A percentile compares a stretch with the other conserved stretches of the same genome.
Conservation (phyloP, 2,888 invertebrate genomes). For the Hermaeophaga mercurialis region DNA sequence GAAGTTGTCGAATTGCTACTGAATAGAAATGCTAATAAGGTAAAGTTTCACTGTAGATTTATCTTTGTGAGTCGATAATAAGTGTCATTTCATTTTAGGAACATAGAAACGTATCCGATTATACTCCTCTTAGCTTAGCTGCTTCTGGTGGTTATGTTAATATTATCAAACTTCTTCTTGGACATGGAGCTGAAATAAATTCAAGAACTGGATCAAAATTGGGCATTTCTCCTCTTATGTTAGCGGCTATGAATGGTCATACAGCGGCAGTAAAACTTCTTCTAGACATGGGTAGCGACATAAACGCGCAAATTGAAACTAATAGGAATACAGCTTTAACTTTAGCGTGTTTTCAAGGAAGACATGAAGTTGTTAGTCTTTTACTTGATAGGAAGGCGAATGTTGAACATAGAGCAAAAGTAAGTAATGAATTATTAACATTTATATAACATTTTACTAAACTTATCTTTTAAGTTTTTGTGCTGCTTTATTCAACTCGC, state of each 20-base stretch:
- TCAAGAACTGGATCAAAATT: constrained; percentile 95
- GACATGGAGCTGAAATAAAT: constrained; percentile 97
- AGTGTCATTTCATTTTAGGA: constrained; percentile 65
- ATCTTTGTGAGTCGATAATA: too few relatives aligned
- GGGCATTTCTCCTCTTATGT: constrained; percentile 98
- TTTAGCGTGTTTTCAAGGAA: constrained; percentile 98
- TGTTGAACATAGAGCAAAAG: constrained; percentile 91
- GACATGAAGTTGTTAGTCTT: constrained; percentile 97
- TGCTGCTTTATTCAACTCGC: too few relatives aligned
- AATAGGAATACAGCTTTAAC: constrained; percentile 98
- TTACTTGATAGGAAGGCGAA: constrained; percentile 96
- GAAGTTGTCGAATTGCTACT: constrained; percentile 94
- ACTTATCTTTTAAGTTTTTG: constrained; percentile 1
- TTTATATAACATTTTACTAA: too few relatives aligned
- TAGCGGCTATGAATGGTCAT: constrained; percentile 99
- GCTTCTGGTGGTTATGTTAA: constrained; percentile 99
- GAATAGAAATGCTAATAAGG: constrained; percentile 91
- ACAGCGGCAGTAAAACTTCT: constrained; percentile 92
- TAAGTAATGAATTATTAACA: constrained; percentile 7
- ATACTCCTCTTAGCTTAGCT: constrained; percentile 97
- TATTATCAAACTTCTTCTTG: constrained; percentile 91
- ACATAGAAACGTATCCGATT: constrained; percentile 99
- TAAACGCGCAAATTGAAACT: constrained; percentile 99
- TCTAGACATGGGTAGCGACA: constrained; percentile 97
- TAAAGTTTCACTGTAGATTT: too few relatives aligned